These are phyloP conservation scores for Scelioninae gen. 2 DNA, from an alignment of 2,888 invertebrate species.

Conservation along the genomic window DNA sequence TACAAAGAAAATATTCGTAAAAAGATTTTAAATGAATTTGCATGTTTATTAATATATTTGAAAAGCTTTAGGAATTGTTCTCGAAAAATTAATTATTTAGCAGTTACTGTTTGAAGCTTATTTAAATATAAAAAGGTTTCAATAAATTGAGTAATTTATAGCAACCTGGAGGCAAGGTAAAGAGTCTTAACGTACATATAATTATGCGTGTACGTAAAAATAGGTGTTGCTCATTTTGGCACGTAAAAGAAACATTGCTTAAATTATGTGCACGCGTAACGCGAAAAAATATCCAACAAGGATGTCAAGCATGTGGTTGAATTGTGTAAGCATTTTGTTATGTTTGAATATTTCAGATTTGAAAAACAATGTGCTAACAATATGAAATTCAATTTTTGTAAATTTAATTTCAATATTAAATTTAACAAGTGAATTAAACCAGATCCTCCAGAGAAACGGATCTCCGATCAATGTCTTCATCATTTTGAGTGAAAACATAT, in stretches of 20 bases:
- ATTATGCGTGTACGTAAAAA: slow-evolving; percentile 38
- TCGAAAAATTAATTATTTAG: slow-evolving; percentile 2
- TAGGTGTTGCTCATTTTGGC: slow-evolving; percentile 50
- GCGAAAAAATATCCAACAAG: slow-evolving; percentile 9
- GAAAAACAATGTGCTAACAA: too few species aligned
- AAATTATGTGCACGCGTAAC: slow-evolving; percentile 16
- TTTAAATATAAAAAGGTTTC: slow-evolving; percentile 28
- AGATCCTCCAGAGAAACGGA: background rate
- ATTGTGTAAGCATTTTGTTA: too few species aligned
- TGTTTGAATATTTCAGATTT: too few species aligned
- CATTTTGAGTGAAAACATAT: slow-evolving; percentile 35
- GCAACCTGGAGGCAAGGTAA: background rate
- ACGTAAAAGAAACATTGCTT: slow-evolving; percentile 45
- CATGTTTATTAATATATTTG: too few species aligned
- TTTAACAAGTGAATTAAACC: too few species aligned
- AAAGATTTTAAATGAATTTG: too few species aligned
- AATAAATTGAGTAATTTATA: slow-evolving; percentile 42
- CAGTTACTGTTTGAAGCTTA: slow-evolving; percentile 1
- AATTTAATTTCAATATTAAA: too few species aligned
- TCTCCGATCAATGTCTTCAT: slow-evolving; percentile 18
- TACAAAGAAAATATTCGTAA: too few species aligned
- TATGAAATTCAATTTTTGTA: too few species aligned
- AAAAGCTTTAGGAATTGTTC: too few species aligned
- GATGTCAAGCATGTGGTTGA: background rate
- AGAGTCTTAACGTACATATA: slow-evolving; percentile 15